Percentiles rank a stretch among this genome's conserved stretches.
Evolutionary conservation across 2,888 invertebrate species (phyloP).

Genomic region (Hemistola chrysoprasaria): DNA sequence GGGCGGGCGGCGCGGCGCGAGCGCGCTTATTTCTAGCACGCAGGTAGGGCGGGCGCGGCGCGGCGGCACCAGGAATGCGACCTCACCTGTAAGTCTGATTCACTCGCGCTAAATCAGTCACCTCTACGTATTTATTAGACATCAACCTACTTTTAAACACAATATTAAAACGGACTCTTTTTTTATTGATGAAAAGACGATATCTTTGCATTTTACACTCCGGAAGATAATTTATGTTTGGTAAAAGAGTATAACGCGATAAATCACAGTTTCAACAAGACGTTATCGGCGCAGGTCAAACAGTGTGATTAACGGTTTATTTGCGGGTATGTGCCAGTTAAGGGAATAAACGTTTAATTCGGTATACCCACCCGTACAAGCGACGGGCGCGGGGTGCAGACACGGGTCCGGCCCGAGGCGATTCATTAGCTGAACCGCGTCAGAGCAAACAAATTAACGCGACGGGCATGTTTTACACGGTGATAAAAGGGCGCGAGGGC

Average conservation of each 20-base stretch:
- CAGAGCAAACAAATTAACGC: conserved; percentile 81
- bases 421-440: conserved; percentile 78
- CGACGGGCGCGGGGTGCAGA: conserved; percentile 49
- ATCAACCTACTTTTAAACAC: conserved; percentile 48
- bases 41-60: conserved; percentile 65
- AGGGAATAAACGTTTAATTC: conserved; percentile 73
- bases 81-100: conserved; percentile 79
- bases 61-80: conserved; percentile 62
- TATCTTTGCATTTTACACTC: too few relatives aligned
- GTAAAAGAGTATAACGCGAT: conserved; percentile 20
- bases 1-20: conserved; percentile 39
- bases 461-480: conserved; percentile 74
- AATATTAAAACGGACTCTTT: conserved; percentile 31
- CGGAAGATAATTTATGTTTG: too few relatives aligned
- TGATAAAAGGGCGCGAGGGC: conserved; percentile 77
- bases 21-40: conserved; percentile 75
- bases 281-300: conserved; percentile 43
- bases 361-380: conserved; percentile 43
- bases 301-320: conserved; percentile 72
- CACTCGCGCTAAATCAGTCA: conserved; percentile 73
- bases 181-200: not conserved
- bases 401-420: conserved; percentile 73
- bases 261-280: conserved; percentile 36
- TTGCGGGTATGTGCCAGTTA: conserved; percentile 64
- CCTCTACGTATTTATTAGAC: conserved; percentile 65